These are phyloP conservation scores for Panthera tigris DNA, from an alignment of 2,113 vertebrate genomes.

Conservation along the genomic window DNA sequence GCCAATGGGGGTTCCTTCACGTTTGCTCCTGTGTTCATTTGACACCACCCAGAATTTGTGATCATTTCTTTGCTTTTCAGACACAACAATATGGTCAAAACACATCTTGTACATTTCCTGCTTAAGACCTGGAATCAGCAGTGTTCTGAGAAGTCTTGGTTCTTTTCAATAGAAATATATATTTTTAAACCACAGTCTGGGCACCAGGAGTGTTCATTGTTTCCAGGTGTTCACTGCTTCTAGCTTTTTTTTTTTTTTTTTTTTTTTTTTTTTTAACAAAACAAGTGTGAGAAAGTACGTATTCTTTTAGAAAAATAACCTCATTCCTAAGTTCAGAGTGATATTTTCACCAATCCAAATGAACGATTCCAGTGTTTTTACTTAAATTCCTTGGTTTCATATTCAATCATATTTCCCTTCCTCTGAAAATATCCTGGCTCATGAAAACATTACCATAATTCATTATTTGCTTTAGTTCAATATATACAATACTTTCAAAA, in stretches of 20 bases:
- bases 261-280: slow-evolving; percentile 26
- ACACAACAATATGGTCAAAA: not conserved
- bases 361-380: slow-evolving; percentile 29
- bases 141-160: slow-evolving; percentile 39
- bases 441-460: not conserved
- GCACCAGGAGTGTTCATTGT: not conserved
- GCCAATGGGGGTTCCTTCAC: not conserved
- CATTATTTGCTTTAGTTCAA: not conserved
- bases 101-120: not conserved
- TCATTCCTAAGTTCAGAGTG: not conserved
- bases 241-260: not conserved
- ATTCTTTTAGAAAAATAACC: slow-evolving; percentile 38
- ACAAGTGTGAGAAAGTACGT: slow-evolving; percentile 38
- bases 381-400: slow-evolving; percentile 15
- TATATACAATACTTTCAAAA: not conserved
- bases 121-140: slow-evolving; percentile 43
- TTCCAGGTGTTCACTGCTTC: slow-evolving; percentile 24
- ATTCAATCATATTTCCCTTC: not conserved
- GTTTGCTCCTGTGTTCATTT: not conserved
- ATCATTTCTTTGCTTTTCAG: not conserved
- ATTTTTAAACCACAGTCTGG: slow-evolving; percentile 12
- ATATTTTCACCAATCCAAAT: slow-evolving; percentile 50
- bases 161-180: slow-evolving; percentile 42
- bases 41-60: not conserved
- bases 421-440: slow-evolving; percentile 24